Evolutionary conservation across 2,888 invertebrate species (phyloP).

Genomic region (Epirrita christyi): DNA sequence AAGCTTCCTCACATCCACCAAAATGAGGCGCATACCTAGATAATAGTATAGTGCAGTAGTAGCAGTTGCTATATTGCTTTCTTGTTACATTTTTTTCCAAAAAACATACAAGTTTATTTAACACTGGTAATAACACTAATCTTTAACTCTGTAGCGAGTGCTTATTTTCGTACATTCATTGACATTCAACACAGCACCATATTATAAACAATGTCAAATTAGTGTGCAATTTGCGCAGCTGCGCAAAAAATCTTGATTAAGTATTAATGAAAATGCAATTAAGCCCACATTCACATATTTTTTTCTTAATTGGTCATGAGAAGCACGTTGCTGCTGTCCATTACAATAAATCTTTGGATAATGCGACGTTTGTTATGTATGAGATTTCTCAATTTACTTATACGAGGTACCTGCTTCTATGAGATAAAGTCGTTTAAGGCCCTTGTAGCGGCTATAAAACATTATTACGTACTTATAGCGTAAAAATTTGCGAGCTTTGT

Average conservation of each 20-base stretch:
- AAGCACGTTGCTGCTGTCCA: slow-evolving; percentile 46
- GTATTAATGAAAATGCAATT: slow-evolving; percentile 62
- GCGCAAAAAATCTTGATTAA: slow-evolving; percentile 45
- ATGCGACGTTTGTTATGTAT: slow-evolving; percentile 52
- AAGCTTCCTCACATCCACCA: background rate
- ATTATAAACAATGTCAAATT: slow-evolving; percentile 44
- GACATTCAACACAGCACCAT: slow-evolving; percentile 23
- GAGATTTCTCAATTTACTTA: slow-evolving; percentile 57
- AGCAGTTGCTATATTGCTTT: too few relatives aligned
- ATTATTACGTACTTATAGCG: background rate
- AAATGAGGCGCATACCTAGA: too few relatives aligned
- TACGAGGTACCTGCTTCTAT: slow-evolving; percentile 40
- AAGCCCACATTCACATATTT: slow-evolving; percentile 55
- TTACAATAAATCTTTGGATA: slow-evolving; percentile 60
- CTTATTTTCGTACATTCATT: slow-evolving; percentile 20
- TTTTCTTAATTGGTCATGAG: slow-evolving; percentile 50
- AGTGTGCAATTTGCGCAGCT: slow-evolving; percentile 43
- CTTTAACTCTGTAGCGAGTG: background rate
- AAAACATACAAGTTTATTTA: too few relatives aligned
- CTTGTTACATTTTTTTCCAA: too few relatives aligned
- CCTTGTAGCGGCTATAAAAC: slow-evolving; percentile 13
- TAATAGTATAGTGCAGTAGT: too few relatives aligned
- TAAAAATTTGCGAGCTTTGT: too few relatives aligned
- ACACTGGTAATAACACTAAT: too few relatives aligned
- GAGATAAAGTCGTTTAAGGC: slow-evolving; percentile 39